Conservation (phyloP, 2,888 invertebrate species). For the Cephus spinipes region DNA sequence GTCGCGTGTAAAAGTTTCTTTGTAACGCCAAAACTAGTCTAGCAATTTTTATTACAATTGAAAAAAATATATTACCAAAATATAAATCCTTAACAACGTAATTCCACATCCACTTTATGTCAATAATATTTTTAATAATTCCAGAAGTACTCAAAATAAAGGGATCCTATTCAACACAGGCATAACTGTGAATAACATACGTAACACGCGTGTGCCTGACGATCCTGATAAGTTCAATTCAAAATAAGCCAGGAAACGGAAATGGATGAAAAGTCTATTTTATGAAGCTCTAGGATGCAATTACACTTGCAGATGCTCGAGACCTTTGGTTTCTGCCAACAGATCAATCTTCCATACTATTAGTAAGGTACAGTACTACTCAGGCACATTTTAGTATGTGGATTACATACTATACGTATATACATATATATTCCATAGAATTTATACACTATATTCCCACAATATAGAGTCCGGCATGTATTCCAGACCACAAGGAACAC, state of each 20-base stretch:
- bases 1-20: not conserved
- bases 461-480: not conserved
- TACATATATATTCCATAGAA: too few species aligned
- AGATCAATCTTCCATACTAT: constrained; percentile 45
- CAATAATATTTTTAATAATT: not conserved
- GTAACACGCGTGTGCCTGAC: not conserved
- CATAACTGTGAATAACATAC: not conserved
- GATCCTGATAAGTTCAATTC: not conserved
- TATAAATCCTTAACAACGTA: too few species aligned
- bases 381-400: not conserved
- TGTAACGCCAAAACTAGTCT: not conserved
- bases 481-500: not conserved
- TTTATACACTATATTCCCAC: not conserved
- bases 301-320: constrained; percentile 48
- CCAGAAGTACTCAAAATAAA: not conserved
- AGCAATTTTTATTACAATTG: not conserved
- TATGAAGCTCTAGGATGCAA: constrained; percentile 20
- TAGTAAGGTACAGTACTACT: not conserved
- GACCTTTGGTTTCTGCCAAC: constrained; percentile 39
- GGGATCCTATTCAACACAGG: not conserved
- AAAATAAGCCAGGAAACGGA: not conserved
- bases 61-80: not conserved
- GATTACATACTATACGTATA: not conserved
- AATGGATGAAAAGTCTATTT: not conserved
- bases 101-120: too few species aligned